A percentile compares a stretch with the other conserved stretches of the same genome.
Conservation (phyloP, 2,113 vertebrate genomes). For the Salvator merianae region DNA sequence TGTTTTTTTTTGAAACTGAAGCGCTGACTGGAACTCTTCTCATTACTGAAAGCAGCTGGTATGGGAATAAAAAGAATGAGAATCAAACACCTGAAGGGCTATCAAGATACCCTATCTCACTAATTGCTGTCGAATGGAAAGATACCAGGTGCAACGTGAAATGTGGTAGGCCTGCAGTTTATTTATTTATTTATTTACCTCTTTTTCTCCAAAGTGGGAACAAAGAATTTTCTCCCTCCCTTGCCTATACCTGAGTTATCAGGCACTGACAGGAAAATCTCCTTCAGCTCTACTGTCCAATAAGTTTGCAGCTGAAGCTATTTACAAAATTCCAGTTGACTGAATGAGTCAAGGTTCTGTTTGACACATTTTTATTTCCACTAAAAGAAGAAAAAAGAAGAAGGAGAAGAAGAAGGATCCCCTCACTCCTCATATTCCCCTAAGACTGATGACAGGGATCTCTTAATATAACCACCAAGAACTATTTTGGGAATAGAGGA, state of each 20-base stretch:
- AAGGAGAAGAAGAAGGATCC: conserved; percentile 39
- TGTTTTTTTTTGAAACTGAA: neutral
- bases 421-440: conserved; percentile 26
- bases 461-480: conserved; percentile 33
- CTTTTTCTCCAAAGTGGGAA: conserved; percentile 1
- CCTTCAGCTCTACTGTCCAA: neutral
- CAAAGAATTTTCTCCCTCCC: neutral
- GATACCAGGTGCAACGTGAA: conserved; percentile 16
- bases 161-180: neutral
- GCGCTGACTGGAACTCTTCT: neutral
- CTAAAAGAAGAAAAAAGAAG: too few species aligned
- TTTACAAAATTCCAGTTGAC: neutral
- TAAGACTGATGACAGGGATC: conserved; percentile 35
- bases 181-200: neutral
- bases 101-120: conserved; percentile 20
- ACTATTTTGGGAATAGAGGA: conserved; percentile 35
- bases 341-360: neutral
- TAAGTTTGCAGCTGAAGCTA: neutral
- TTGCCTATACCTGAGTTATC: neutral
- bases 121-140: conserved; percentile 40
- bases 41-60: conserved; percentile 31
- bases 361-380: conserved; percentile 20
- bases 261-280: conserved; percentile 21
- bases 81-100: conserved; percentile 54
- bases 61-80: conserved; percentile 21